Conservation (phyloP, 2,113 vertebrate species). For the Cyprinodon brontotheroides region DNA sequence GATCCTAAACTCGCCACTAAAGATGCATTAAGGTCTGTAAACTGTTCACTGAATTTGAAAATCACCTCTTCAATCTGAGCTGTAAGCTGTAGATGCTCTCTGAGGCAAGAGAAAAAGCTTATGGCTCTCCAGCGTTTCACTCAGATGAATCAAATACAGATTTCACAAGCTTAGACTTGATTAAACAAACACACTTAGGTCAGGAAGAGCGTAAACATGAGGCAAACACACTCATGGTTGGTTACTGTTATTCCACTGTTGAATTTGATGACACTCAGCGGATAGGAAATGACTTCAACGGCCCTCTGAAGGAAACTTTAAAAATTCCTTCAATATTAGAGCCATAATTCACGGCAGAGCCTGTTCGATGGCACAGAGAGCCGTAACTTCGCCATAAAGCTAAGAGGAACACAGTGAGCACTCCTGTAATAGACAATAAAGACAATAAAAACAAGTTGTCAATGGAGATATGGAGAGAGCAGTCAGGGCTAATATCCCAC, state of each 20-base stretch:
- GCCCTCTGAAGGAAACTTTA: constrained; percentile 55
- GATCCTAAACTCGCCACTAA: not conserved
- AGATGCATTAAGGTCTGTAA: not conserved
- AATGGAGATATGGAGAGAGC: constrained; percentile 57
- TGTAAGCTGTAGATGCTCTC: not conserved
- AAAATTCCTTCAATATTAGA: constrained; percentile 64
- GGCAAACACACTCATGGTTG: constrained; percentile 27
- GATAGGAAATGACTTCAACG: constrained; percentile 40
- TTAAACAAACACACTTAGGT: constrained; percentile 22
- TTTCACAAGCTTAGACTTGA: constrained; percentile 14
- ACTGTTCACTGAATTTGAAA: constrained; percentile 1
- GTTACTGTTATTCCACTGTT: constrained; percentile 45
- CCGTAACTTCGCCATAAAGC: constrained; percentile 60
- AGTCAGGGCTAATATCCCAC: constrained; percentile 63
- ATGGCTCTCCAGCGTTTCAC: not conserved
- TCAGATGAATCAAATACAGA: constrained; percentile 3
- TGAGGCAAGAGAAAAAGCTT: not conserved
- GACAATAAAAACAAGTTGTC: constrained; percentile 68
- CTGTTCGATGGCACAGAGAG: constrained; percentile 12
- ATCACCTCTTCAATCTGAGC: not conserved
- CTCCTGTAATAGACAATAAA: constrained; percentile 70
- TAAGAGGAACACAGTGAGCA: constrained; percentile 55
- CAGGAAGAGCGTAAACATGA: constrained; percentile 18
- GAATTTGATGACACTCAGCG: constrained; percentile 38
- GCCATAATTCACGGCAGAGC: constrained; percentile 52